These are phyloP conservation scores for Plebejus melissa DNA, from an alignment of 2,888 invertebrate genomes.

Conservation along the genomic window DNA sequence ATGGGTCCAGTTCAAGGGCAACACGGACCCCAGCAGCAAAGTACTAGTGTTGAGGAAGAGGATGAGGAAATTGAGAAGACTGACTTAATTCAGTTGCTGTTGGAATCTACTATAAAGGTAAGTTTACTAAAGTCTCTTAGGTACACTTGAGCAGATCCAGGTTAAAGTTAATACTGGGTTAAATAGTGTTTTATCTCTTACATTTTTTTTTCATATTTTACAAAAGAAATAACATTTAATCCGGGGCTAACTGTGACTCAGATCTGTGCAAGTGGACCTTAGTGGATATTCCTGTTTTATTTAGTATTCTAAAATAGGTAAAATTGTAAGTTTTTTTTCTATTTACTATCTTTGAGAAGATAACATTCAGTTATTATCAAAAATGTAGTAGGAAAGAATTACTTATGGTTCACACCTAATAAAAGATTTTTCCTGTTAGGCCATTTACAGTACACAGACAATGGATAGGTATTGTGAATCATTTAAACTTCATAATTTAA, in stretches of 20 bases:
- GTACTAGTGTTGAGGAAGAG: conserved; percentile 35
- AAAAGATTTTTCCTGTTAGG: not conserved
- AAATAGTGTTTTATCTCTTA: no score
- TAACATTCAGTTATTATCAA: not conserved
- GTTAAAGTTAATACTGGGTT: no score
- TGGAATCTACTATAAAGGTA: conserved; percentile 63
- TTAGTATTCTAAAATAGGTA: no score
- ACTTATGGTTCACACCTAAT: not conserved
- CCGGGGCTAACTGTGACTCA: no score
- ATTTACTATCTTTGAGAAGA: not conserved
- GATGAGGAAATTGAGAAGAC: conserved; percentile 55
- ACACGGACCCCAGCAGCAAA: conserved; percentile 33
- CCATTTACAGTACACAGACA: not conserved
- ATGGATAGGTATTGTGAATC: conserved; percentile 4
- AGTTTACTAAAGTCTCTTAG: not conserved
- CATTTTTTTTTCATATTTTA: no score
- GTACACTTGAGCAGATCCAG: no score
- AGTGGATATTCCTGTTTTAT: no score
- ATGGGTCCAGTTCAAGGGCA: conserved; percentile 49
- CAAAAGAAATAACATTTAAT: no score
- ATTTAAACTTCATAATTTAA: no score
- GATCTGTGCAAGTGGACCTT: no score
- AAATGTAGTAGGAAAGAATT: not conserved
- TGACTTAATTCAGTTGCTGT: conserved; percentile 53
- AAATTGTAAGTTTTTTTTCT: not conserved